phyloP scores from a whole-genome alignment of 2,113 vertebrate species.

The Muntiacus muntjak region DNA sequence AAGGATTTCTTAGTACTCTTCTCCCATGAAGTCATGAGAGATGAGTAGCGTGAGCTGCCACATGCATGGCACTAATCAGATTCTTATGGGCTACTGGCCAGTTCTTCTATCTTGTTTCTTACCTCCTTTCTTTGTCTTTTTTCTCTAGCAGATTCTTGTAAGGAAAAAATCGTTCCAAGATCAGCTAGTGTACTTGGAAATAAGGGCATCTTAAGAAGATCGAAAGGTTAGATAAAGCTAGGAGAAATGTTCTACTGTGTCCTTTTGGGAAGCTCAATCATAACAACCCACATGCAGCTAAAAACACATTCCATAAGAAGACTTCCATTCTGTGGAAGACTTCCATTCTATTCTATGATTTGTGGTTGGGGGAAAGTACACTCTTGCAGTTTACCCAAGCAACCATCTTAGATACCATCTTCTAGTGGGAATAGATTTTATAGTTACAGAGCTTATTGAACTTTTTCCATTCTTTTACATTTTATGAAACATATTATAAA shows the following conservation, averaged over 20 bases:
- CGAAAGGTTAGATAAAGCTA: not conserved
- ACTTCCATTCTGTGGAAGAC: not conserved
- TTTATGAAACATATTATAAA: constrained; percentile 27
- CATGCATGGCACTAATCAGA: not conserved
- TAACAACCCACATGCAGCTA: not conserved
- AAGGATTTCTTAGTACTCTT: not conserved
- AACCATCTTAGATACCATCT: not conserved
- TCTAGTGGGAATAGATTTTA: constrained; percentile 10
- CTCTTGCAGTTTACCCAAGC: not conserved
- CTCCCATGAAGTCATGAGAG: not conserved
- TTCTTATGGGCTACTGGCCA: not conserved
- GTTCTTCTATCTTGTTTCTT: not conserved
- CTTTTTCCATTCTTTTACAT: constrained; percentile 42
- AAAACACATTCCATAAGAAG: not conserved
- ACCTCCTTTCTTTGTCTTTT: not conserved
- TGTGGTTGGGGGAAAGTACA: not conserved
- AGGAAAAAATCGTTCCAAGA: not conserved
- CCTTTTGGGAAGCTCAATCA: not conserved
- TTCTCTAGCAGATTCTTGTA: not conserved
- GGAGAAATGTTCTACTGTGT: not conserved
- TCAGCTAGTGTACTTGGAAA: not conserved
- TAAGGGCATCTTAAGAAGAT: not conserved
- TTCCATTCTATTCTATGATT: not conserved
- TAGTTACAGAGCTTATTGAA: not conserved
- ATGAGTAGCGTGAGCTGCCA: not conserved